Evolutionary conservation across 1,140 invertebrate genomes (phyloP).

Genomic region (Parasteatoda tepidariorum): DNA sequence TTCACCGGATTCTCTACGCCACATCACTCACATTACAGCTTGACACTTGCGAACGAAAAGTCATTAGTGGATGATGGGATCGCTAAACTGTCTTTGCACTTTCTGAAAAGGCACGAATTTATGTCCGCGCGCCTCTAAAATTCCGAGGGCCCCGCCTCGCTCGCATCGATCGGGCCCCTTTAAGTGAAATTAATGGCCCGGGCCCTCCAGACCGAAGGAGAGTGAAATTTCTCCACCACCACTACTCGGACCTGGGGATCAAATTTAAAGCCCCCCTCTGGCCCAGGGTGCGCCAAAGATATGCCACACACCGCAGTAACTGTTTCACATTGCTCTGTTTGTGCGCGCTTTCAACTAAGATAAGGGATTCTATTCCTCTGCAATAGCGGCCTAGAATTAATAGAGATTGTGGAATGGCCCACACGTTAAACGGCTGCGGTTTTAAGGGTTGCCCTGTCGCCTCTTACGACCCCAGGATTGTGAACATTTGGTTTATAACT

Average conservation of each 20-base stretch:
- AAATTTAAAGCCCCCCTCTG: conserved; percentile 50
- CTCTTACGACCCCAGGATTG: conserved; percentile 30
- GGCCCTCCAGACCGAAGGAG: conserved; percentile 14
- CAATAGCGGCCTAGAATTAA: conserved; percentile 43
- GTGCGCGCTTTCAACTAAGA: neutral
- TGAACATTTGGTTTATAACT: conserved; percentile 15
- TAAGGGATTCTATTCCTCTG: conserved; percentile 20
- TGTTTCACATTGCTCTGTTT: neutral
- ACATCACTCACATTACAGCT: conserved; percentile 59
- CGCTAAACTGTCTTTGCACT: conserved; percentile 61
- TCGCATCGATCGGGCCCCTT: conserved; percentile 32
- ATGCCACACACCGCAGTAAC: neutral
- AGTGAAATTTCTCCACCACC: conserved; percentile 19
- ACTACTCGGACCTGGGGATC: conserved; percentile 47
- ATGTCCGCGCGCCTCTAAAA: conserved; percentile 57
- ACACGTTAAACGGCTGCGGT: conserved; percentile 35
- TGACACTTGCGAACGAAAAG: conserved; percentile 58
- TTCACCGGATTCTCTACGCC: conserved; percentile 51
- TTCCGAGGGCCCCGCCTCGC: conserved; percentile 15
- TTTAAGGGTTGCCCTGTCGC: conserved; percentile 45
- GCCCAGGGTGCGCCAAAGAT: neutral
- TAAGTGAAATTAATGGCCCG: conserved; percentile 60
- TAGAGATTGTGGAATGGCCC: conserved; percentile 46
- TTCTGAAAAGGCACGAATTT: conserved; percentile 57
- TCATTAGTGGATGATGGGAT: conserved; percentile 59